Conservation (phyloP, 2,888 invertebrate genomes). For the Seira ritae region DNA sequence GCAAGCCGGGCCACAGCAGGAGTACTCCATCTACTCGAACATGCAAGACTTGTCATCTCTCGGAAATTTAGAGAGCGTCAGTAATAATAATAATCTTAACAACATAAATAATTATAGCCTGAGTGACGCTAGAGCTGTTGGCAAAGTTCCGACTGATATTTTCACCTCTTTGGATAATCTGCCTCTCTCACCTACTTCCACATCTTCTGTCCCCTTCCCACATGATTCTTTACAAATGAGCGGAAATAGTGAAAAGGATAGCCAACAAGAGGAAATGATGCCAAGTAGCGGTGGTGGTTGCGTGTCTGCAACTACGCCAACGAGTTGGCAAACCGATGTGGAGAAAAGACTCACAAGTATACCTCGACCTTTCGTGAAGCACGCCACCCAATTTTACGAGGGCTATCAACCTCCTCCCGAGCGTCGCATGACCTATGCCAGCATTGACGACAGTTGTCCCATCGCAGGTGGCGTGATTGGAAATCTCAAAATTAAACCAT, state of each 20-base stretch:
- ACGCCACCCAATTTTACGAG: slow-evolving; percentile 43
- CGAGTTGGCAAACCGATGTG: slow-evolving; percentile 66
- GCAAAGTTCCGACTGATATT: slow-evolving; percentile 50
- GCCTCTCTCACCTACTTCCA: slow-evolving; percentile 51
- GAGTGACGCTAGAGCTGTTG: slow-evolving; percentile 52
- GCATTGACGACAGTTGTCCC: slow-evolving; percentile 58
- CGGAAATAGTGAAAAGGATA: slow-evolving; percentile 21
- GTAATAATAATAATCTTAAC: slow-evolving; percentile 10
- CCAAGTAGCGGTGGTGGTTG: slow-evolving; percentile 34
- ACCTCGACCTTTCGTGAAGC: slow-evolving; percentile 59
- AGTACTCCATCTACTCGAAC: slow-evolving; percentile 38
- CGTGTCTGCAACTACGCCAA: not conserved
- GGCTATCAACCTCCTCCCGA: slow-evolving; percentile 63
- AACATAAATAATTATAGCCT: slow-evolving; percentile 32
- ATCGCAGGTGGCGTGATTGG: slow-evolving; percentile 51
- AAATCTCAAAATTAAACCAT: slow-evolving; percentile 69
- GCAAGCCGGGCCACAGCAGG: not conserved
- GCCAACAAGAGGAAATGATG: slow-evolving; percentile 41
- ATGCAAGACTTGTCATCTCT: slow-evolving; percentile 53
- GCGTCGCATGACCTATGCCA: slow-evolving; percentile 65
- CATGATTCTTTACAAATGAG: slow-evolving; percentile 27
- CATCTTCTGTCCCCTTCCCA: slow-evolving; percentile 47
- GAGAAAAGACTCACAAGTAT: slow-evolving; percentile 66
- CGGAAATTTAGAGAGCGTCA: slow-evolving; percentile 25
- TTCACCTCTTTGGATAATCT: slow-evolving; percentile 16